A percentile compares a stretch with the other conserved stretches of the same genome.
Evolutionary conservation across 2,888 invertebrate species (phyloP).

Genomic region (Lasioglossum leucozonium): DNA sequence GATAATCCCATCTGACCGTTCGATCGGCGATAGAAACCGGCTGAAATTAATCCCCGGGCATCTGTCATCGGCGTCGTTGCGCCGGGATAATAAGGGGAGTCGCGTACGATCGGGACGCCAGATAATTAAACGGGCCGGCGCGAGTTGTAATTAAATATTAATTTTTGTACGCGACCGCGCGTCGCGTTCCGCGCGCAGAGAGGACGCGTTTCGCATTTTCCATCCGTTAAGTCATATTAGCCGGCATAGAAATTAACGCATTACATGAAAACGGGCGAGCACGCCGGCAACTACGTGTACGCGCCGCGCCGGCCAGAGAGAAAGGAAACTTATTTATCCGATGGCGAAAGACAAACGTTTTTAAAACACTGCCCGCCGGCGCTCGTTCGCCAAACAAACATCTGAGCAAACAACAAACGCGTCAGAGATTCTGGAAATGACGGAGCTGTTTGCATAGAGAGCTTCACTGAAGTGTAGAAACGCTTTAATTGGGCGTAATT

Average conservation of each 20-base stretch:
- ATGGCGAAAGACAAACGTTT: conserved; percentile 45
- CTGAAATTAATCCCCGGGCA: conserved; percentile 20
- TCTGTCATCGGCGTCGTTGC: conserved; percentile 27
- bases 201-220: conserved; percentile 46
- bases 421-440: not conserved
- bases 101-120: conserved; percentile 16
- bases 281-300: conserved; percentile 15
- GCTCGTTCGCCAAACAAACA: conserved; percentile 38
- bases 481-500: not conserved
- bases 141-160: conserved; percentile 39
- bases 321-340: conserved; percentile 18
- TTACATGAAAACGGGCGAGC: conserved; percentile 51
- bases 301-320: not conserved
- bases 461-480: not conserved
- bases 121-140: conserved; percentile 35
- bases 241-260: conserved; percentile 69
- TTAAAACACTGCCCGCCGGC: conserved; percentile 10
- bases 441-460: not conserved
- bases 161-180: not conserved
- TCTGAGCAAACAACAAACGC: conserved; percentile 11
- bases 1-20: conserved; percentile 13
- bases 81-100: conserved; percentile 27
- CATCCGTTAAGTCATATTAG: conserved; percentile 46
- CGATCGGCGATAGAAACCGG: conserved; percentile 7
- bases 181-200: not conserved